Conservation (phyloP, 2,797 vertebrate genomes). For the Schizothorax lantsangensis region DNA sequence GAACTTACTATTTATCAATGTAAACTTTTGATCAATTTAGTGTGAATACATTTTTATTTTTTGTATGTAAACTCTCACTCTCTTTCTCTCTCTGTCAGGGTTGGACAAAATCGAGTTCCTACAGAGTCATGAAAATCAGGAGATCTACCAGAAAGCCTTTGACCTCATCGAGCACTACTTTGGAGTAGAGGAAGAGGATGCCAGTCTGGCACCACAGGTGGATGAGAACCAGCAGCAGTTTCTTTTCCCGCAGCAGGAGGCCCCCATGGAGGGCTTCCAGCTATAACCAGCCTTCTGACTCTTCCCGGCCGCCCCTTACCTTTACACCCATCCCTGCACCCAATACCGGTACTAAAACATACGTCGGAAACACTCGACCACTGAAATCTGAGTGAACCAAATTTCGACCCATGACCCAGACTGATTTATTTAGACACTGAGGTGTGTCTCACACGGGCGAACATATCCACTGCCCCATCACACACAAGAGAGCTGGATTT, state of each 20-base stretch:
- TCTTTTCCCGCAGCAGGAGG: constrained; percentile 95
- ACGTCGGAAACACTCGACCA: constrained; percentile 35
- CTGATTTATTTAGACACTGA: constrained; percentile 43
- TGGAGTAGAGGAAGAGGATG: constrained; percentile 94
- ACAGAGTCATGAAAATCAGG: constrained; percentile 98
- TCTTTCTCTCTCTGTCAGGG: constrained; percentile 73
- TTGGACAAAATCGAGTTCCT: constrained; percentile 98
- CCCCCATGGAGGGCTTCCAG: constrained; percentile 99
- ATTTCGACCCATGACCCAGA: neutral
- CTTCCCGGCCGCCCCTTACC: constrained; percentile 36
- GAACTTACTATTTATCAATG: neutral
- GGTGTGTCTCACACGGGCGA: constrained; percentile 36
- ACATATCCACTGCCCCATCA: constrained; percentile 42
- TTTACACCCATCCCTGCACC: constrained; percentile 28
- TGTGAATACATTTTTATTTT: too few relatives aligned
- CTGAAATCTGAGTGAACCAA: constrained; percentile 62
- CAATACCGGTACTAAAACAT: constrained; percentile 43
- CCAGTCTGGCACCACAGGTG: constrained; percentile 89
- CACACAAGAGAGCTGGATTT: constrained; percentile 43
- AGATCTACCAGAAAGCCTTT: constrained; percentile 99
- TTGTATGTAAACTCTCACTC: neutral
- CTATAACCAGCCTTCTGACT: constrained; percentile 81
- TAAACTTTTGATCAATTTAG: too few relatives aligned
- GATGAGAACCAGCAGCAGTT: constrained; percentile 97
- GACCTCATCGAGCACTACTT: constrained; percentile 98